Evolutionary conservation across 2,888 invertebrate genomes (phyloP), one percentile per base, ranked within the genome.

Genomic region (Parochlus steinenii): DNA sequence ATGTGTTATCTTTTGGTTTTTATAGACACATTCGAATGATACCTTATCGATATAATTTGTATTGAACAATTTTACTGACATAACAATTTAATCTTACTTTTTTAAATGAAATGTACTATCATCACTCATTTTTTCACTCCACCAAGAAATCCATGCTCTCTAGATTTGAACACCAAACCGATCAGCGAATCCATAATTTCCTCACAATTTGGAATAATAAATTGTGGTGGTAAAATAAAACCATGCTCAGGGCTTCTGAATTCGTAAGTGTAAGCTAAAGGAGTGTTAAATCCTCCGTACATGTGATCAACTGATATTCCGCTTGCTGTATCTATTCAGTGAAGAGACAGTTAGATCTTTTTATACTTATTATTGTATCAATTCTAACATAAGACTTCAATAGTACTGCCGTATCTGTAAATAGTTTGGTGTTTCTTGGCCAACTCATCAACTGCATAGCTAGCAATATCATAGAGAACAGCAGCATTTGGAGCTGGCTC

Each of bases 181-280:
- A 61, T 38, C n/a, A 72, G 45, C 1, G 71, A 70, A 12, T 58
- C 56, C 38, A 71, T 44, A 0, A 67, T 59, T 50, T 78, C 78
- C 26, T 63, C 47, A 31, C 67, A 68, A 5, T 69, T 65, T 6
- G 70, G 66, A 5, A 65, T 46, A 38, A 83, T 81, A 46, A 72
- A 64, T 0, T 60, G 51, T 0, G 70, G 51, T 0, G 81, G 81
- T 1, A 83, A 56, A 0, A 77, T 51, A 47, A 78, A 76, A 0
- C 82, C 31, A 18, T 20, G n/a, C n/a, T n/a, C n/a, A n/a, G n/a
- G n/a, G n/a, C n/a, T n/a, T 3, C 82, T 62, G 2, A 74, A 56
- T 46, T 73, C 72, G 34, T 68, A 61, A 0, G 68, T 68, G 46
- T 59, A 68, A 10, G 61, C 53, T 20, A 69, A 54, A 23, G 64